Evolutionary conservation across 2,113 vertebrate species (phyloP).

Genomic region (Mirza zaza): DNA sequence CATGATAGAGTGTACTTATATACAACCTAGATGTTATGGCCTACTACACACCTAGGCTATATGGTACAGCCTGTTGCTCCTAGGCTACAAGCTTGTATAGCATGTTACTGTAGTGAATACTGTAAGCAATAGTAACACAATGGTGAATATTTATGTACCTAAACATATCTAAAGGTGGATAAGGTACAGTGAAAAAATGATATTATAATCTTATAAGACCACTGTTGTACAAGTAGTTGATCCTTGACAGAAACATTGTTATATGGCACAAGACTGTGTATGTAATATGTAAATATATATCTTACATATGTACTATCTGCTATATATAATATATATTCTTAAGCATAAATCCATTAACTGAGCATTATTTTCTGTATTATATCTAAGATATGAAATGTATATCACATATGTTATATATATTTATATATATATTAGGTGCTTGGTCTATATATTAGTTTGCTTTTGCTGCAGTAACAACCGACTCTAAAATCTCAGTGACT

Average conservation of each 20-base stretch:
- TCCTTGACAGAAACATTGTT: not conserved
- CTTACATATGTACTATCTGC: not conserved
- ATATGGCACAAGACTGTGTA: not conserved
- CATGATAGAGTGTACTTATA: not conserved
- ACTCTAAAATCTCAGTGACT: not conserved
- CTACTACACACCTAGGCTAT: not conserved
- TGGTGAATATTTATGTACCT: not conserved
- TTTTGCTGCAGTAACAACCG: not conserved
- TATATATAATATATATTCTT: not conserved
- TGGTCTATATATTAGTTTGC: not conserved
- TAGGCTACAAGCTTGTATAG: not conserved
- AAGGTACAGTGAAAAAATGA: not conserved
- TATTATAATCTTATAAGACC: not conserved
- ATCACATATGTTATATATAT: not conserved
- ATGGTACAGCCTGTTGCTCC: not conserved
- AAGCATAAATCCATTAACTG: not conserved
- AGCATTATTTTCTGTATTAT: not conserved
- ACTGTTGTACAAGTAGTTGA: not conserved
- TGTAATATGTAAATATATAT: not conserved
- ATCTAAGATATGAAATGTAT: not conserved
- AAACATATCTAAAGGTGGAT: not conserved
- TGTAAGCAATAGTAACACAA: not conserved
- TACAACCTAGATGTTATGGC: not conserved
- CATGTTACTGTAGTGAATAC: not conserved
- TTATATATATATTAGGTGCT: not conserved